Evolutionary conservation across 2,888 invertebrate species (phyloP).

Genomic region (Leptura quadrifasciata): DNA sequence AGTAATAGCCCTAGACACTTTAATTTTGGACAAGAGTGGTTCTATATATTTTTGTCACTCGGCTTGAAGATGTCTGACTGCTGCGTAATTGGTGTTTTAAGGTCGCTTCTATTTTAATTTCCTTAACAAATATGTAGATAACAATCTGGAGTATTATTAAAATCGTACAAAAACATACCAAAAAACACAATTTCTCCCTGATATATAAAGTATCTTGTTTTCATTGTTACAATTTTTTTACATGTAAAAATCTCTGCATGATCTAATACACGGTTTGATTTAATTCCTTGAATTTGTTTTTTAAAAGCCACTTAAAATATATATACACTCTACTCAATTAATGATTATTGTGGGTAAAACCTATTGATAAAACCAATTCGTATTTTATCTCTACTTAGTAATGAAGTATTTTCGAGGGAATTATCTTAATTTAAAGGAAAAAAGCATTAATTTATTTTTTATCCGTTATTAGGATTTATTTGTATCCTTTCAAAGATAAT

Average conservation of each 20-base stretch:
- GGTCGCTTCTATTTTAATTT: neutral
- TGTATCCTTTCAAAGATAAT: too few species aligned
- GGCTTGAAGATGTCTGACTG: neutral
- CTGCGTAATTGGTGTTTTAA: neutral
- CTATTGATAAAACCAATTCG: constrained; percentile 3
- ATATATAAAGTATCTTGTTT: neutral
- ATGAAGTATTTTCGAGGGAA: neutral
- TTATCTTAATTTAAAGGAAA: neutral
- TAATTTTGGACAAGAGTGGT: too few species aligned
- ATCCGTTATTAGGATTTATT: too few species aligned
- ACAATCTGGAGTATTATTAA: neutral
- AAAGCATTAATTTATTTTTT: constrained; percentile 23
- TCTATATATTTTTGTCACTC: too few species aligned
- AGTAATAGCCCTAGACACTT: too few species aligned
- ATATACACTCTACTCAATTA: neutral
- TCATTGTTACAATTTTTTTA: neutral
- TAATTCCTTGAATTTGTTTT: neutral
- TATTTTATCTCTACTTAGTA: neutral
- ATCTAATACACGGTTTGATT: neutral
- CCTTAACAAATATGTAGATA: neutral
- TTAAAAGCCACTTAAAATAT: neutral
- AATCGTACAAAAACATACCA: neutral
- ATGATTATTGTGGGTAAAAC: neutral
- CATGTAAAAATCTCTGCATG: neutral
- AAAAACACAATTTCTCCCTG: neutral